A percentile compares a stretch with the other conserved stretches of the same genome.
Evolutionary conservation across 2,888 invertebrate genomes (phyloP).

Genomic region (Sinodicranocentrus sp.): DNA sequence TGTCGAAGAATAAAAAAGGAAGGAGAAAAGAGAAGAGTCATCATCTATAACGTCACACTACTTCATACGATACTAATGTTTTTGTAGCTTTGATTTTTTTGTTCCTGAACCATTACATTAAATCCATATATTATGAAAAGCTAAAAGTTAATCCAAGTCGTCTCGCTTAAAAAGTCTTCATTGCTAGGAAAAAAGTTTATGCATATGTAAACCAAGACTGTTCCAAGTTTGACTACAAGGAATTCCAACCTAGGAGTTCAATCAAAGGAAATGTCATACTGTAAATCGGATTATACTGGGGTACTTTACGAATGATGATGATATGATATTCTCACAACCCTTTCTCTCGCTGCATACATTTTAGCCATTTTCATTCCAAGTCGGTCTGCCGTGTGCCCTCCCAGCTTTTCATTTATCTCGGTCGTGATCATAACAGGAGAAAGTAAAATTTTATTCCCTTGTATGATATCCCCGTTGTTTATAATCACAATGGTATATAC

Average conservation of each 20-base stretch:
- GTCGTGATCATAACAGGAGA: not conserved
- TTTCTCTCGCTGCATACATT: not conserved
- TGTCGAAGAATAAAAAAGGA: conserved; percentile 3
- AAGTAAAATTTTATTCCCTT: no score
- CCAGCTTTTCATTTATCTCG: not conserved
- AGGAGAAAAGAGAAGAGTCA: not conserved
- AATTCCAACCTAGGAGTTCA: not conserved
- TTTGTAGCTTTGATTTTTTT: not conserved
- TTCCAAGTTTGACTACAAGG: no score
- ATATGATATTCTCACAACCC: not conserved
- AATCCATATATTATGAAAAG: not conserved
- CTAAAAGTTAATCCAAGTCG: not conserved
- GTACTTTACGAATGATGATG: conserved; percentile 15
- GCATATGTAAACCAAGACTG: no score
- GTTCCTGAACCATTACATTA: conserved; percentile 21
- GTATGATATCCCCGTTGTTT: no score
- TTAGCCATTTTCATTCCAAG: no score
- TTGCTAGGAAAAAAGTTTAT: no score
- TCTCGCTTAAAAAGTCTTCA: no score
- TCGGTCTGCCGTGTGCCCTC: no score
- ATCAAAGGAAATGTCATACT: conserved; percentile 2
- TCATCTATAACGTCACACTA: no score
- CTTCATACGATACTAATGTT: not conserved
- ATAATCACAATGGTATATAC: not conserved
- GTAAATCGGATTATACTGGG: conserved; percentile 11